Conservation (phyloP, 2,113 vertebrate genomes). For the Engraulis encrasicolus region DNA sequence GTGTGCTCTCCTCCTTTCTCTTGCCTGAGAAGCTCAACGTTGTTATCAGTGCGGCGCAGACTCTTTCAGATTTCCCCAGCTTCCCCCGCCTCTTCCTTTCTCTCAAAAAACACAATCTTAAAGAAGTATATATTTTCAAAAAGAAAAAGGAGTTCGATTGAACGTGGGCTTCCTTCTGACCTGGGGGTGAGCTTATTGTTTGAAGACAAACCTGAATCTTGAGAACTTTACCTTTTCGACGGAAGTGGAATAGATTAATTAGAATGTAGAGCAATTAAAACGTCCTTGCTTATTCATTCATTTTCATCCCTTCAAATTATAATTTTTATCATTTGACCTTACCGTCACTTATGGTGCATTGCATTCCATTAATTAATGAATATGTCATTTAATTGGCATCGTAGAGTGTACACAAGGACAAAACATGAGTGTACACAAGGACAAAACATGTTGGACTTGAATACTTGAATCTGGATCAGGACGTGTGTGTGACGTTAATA, state of each 20-base stretch:
- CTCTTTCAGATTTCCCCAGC: constrained; percentile 1
- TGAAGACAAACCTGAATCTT: constrained; percentile 11
- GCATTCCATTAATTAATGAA: too few relatives aligned
- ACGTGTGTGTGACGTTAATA: too few relatives aligned
- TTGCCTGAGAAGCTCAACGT: neutral
- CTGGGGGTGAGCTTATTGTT: neutral
- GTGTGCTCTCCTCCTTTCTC: neutral
- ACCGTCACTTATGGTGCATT: too few relatives aligned
- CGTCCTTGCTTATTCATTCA: neutral
- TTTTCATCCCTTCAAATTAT: neutral
- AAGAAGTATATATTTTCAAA: neutral
- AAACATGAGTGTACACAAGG: too few relatives aligned
- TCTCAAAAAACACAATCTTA: neutral
- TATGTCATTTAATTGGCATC: too few relatives aligned
- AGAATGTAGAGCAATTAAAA: neutral
- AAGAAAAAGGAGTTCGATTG: neutral
- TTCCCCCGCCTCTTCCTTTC: neutral
- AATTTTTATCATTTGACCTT: neutral
- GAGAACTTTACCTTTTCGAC: neutral
- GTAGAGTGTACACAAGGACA: too few relatives aligned
- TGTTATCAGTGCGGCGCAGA: neutral
- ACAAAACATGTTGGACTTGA: too few relatives aligned
- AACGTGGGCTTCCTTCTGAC: neutral
- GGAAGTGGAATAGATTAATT: neutral
- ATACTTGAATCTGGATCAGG: too few relatives aligned